phyloP scores from a whole-genome alignment of 2,888 invertebrate species.

The Sphinx pinastri region DNA sequence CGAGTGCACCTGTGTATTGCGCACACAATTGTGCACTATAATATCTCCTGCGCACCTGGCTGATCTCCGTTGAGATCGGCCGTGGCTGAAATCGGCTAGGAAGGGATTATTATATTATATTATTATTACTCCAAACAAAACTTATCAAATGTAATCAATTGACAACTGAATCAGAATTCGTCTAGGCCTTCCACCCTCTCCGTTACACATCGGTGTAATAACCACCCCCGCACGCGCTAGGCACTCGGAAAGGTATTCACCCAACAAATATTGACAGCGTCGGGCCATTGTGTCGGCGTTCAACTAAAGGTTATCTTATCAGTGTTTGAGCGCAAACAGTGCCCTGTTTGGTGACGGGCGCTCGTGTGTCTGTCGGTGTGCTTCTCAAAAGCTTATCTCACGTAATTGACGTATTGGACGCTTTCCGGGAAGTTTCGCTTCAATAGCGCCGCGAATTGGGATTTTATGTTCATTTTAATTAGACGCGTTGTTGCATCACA shows the following conservation, averaged over 20 bases:
- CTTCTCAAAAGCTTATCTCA: conserved; percentile 61
- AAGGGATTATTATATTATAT: too few relatives aligned
- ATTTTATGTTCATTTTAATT: not conserved
- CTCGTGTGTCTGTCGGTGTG: conserved; percentile 77
- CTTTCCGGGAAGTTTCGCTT: conserved; percentile 66
- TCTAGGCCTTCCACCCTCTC: too few relatives aligned
- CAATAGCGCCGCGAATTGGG: conserved; percentile 32
- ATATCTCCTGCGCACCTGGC: too few relatives aligned
- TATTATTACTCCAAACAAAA: too few relatives aligned
- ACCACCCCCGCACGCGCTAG: conserved; percentile 67
- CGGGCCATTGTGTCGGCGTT: conserved; percentile 79
- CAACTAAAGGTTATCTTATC: conserved; percentile 81
- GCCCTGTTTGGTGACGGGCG: conserved; percentile 76
- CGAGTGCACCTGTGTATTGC: too few relatives aligned
- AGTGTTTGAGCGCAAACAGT: conserved; percentile 77
- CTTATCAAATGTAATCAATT: too few relatives aligned
- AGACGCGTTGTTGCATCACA: not conserved
- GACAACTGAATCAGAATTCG: too few relatives aligned
- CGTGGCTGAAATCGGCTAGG: too few relatives aligned
- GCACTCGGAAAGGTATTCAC: conserved; percentile 74
- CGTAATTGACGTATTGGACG: conserved; percentile 74
- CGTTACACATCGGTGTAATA: conserved; percentile 57
- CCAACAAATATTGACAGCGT: conserved; percentile 74
- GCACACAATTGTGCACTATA: too few relatives aligned
- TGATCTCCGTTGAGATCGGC: too few relatives aligned